phyloP scores from a whole-genome alignment of 2,113 vertebrate species.

The Noturus placidus region DNA sequence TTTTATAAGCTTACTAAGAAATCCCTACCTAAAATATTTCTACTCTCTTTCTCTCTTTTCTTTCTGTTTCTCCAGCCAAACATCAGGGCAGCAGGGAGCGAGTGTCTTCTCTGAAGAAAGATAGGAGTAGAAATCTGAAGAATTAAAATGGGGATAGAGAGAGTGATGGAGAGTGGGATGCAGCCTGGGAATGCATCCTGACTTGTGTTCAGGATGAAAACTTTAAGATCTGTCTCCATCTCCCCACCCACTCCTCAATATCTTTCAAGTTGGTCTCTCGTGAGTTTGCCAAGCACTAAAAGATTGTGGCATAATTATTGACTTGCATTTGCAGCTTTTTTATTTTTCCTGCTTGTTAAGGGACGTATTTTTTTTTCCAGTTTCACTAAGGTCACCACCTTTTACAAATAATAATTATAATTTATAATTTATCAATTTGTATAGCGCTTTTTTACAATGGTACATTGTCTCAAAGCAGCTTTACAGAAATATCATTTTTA shows the following conservation, averaged over 20 bases:
- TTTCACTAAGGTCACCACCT: background rate
- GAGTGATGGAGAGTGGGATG: background rate
- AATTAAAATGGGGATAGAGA: slow-evolving; percentile 12
- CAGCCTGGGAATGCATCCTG: slow-evolving; percentile 18
- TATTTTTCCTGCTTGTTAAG: background rate
- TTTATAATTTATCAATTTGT: no score
- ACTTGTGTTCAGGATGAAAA: background rate
- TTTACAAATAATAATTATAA: background rate
- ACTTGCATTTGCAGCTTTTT: background rate
- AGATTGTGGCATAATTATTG: slow-evolving; percentile 7
- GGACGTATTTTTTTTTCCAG: background rate
- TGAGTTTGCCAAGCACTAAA: background rate
- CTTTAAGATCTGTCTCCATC: slow-evolving; percentile 19
- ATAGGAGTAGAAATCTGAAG: background rate
- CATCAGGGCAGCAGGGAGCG: background rate
- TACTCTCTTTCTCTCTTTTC: background rate
- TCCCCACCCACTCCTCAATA: slow-evolving; percentile 13
- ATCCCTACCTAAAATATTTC: background rate
- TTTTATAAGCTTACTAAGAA: background rate
- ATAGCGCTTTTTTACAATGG: no score
- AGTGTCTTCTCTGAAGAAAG: slow-evolving; percentile 11
- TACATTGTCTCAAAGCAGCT: no score
- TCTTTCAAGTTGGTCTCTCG: slow-evolving; percentile 8
- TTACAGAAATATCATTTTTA: no score
- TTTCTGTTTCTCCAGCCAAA: background rate